Conservation (phyloP, 1,140 invertebrate species). For the Popillia japonica region DNA sequence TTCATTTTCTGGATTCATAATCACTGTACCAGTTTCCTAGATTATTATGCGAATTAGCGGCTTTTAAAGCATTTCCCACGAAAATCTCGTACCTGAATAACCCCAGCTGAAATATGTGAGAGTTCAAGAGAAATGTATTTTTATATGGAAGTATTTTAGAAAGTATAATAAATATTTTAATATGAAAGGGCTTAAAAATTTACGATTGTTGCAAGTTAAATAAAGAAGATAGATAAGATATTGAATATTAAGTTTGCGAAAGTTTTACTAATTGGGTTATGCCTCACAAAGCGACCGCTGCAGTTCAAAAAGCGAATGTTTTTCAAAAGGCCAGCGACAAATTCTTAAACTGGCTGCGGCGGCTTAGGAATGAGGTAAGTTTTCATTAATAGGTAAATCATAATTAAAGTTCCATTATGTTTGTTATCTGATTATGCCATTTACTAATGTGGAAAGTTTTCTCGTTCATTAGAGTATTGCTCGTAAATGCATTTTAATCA, state of each 20-base stretch:
- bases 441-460: too few relatives aligned
- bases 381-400: not conserved
- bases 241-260: conserved; percentile 35
- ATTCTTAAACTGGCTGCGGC: conserved; percentile 53
- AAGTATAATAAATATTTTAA: conserved; percentile 15
- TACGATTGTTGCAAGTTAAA: conserved; percentile 21
- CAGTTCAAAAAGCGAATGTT: conserved; percentile 48
- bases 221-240: conserved; percentile 13
- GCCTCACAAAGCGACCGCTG: conserved; percentile 49
- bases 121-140: conserved; percentile 24
- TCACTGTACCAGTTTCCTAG: not conserved
- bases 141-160: conserved; percentile 27
- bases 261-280: conserved; percentile 44
- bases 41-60: conserved; percentile 5
- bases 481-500: too few relatives aligned
- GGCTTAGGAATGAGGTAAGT: conserved; percentile 51
- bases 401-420: not conserved
- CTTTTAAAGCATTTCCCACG: not conserved
- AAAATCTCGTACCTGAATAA: conserved; percentile 34
- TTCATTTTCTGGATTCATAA: not conserved
- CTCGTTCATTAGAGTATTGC: too few relatives aligned
- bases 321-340: conserved; percentile 52
- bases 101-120: conserved; percentile 15
- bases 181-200: conserved; percentile 15
- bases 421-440: not conserved